A percentile compares a stretch with the other conserved stretches of the same genome.
Evolutionary conservation across 64 coral and sea anemone species (phyloP).

Genomic region (Montipora cactus): DNA sequence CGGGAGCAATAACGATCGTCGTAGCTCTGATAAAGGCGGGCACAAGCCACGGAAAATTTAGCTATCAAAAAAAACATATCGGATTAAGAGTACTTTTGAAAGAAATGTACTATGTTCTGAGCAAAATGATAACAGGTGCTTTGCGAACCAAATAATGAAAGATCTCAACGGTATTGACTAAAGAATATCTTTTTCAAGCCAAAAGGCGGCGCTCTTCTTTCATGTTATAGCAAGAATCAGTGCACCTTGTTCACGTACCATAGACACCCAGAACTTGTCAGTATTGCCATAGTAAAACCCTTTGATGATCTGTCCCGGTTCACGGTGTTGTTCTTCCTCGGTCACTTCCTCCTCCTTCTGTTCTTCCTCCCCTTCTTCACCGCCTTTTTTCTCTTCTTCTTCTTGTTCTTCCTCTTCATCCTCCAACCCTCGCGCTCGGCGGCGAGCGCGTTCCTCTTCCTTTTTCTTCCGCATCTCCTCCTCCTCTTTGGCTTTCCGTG

Average conservation of each 20-base stretch:
- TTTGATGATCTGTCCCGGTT: constrained; percentile 72
- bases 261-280: constrained; percentile 91
- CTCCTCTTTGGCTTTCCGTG: constrained; percentile 90
- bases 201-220: no score
- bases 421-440: constrained; percentile 87
- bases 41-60: no score
- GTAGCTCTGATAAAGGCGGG: no score
- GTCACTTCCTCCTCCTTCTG: constrained; percentile 58
- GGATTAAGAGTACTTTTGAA: no score
- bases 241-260: constrained; percentile 44
- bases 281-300: constrained; percentile 88
- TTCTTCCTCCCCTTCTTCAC: constrained; percentile 69
- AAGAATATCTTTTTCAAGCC: no score
- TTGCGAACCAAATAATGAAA: no score
- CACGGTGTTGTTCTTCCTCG: constrained; percentile 61
- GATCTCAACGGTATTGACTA: no score
- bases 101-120: no score
- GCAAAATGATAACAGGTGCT: no score
- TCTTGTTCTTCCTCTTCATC: constrained; percentile 91
- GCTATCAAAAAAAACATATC: no score
- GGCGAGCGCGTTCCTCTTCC: constrained; percentile 79
- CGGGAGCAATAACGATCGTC: no score
- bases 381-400: constrained; percentile 77
- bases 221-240: no score
- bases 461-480: constrained; percentile 94